Evolutionary conservation across 2,888 invertebrate genomes (phyloP), one percentile per base, ranked within the genome.

Genomic region (Pherbina coryleti): DNA sequence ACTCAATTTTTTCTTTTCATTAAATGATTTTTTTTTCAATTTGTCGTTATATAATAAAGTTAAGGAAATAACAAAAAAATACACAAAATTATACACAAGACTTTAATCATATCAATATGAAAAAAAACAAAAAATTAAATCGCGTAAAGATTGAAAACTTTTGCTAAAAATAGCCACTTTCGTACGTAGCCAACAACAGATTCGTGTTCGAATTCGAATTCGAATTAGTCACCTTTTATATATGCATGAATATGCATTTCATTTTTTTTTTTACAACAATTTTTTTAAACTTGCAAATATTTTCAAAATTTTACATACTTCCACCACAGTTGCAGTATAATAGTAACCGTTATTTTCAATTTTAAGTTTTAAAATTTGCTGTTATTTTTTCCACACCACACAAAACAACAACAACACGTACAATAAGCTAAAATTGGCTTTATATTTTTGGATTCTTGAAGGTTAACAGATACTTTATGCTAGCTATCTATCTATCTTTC

Each of bases 131-230:
- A 79, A 80, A 72, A 51, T 17, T 70, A 31, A 64, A 55, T 60
- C 60, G 70, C 62, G 72, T 44, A 34, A 64, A 66, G 49, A 37
- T 49, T 7, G 34, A 34, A 25, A 67, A 76, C n/a, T 78, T 74
- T 80, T 17, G 51, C 79, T 79, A 81, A 82, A 79, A 82, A 82
- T 80, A 82, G 73, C 76, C 72, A 67, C 76, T 60, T 74, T 79
- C 72, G 73, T 78, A 79, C 78, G 75, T 79, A 80, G 77, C 77
- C 78, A 78, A 81, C 57, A 44, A n/a, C n/a, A n/a, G n/a, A n/a
- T n/a, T n/a, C n/a, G n/a, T 3, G 7, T 57, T 57, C 22, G 19
- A 7, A 28, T 31, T 28, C 11, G 8, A 19, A 60, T 67, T n/a
- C 19, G 34, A 51, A 53, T 71, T 71, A 71, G 55, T 71, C 71